Conservation (phyloP, 2,888 invertebrate species). For the Taenaris catops region DNA sequence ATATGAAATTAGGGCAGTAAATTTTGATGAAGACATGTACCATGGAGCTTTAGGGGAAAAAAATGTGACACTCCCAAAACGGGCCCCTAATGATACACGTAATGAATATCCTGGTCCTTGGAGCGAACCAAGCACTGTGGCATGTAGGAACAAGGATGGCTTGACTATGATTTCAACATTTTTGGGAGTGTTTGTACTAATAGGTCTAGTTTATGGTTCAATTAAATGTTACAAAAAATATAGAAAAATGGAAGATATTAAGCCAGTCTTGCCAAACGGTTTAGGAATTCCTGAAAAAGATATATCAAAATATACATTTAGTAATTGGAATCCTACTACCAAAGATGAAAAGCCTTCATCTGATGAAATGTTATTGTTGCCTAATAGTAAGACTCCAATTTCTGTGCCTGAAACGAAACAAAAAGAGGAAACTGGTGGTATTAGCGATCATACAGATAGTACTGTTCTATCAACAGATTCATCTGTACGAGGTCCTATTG, state of each 20-base stretch:
- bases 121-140: constrained; percentile 52
- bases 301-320: constrained; percentile 57
- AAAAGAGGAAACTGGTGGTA: constrained; percentile 55
- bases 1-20: constrained; percentile 63
- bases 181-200: constrained; percentile 44
- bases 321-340: constrained; percentile 54
- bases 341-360: constrained; percentile 69
- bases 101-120: constrained; percentile 52
- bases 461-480: constrained; percentile 68
- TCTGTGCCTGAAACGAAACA: constrained; percentile 53
- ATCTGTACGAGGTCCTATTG: constrained; percentile 45
- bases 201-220: constrained; percentile 48
- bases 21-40: constrained; percentile 50
- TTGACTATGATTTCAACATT: constrained; percentile 51
- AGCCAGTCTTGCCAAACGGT: constrained; percentile 84
- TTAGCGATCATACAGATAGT: constrained; percentile 68
- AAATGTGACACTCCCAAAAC: constrained; percentile 38
- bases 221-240: constrained; percentile 80
- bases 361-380: constrained; percentile 65
- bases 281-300: constrained; percentile 73
- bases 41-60: constrained; percentile 46
- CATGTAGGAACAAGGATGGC: constrained; percentile 50
- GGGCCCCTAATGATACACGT: constrained; percentile 22
- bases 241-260: constrained; percentile 83
- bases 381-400: constrained; percentile 50